A percentile compares a stretch with the other conserved stretches of the same genome.
phyloP scores from a whole-genome alignment of 2,113 vertebrate species.

The Anarhynchus alexandrinus region DNA sequence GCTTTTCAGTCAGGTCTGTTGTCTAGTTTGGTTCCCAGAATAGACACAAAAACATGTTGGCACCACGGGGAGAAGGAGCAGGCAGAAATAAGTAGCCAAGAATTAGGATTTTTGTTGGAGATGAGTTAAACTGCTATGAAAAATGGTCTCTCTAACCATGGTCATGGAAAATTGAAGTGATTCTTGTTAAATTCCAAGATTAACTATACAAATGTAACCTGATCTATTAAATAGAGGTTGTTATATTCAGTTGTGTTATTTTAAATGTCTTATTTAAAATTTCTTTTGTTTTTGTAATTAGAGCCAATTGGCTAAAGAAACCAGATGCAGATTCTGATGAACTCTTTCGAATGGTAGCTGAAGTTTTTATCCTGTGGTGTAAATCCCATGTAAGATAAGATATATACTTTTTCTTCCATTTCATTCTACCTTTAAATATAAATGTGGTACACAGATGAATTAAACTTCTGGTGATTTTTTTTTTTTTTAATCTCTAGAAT shows the following conservation, averaged over 20 bases:
- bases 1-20: not conserved
- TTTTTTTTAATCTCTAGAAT: slow-evolving; percentile 77
- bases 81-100: not conserved
- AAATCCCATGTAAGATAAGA: slow-evolving; percentile 90
- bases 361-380: slow-evolving; percentile 98
- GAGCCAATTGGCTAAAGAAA: slow-evolving; percentile 96
- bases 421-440: not conserved
- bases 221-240: not conserved
- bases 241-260: not conserved
- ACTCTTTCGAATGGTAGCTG: slow-evolving; percentile 97
- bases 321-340: slow-evolving; percentile 90
- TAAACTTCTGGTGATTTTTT: not conserved
- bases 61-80: not conserved
- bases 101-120: not conserved
- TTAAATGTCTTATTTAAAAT: not conserved
- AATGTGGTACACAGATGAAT: not conserved
- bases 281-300: slow-evolving; percentile 58
- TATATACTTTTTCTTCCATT: not conserved
- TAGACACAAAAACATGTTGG: not conserved
- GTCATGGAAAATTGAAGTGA: not conserved
- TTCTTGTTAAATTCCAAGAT: not conserved
- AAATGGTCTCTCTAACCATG: not conserved
- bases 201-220: not conserved
- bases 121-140: not conserved
- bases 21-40: not conserved